Evolutionary conservation across 1,140 invertebrate genomes (phyloP), one percentile per base, ranked within the genome.

Genomic region (Caenorhabditis remanei): DNA sequence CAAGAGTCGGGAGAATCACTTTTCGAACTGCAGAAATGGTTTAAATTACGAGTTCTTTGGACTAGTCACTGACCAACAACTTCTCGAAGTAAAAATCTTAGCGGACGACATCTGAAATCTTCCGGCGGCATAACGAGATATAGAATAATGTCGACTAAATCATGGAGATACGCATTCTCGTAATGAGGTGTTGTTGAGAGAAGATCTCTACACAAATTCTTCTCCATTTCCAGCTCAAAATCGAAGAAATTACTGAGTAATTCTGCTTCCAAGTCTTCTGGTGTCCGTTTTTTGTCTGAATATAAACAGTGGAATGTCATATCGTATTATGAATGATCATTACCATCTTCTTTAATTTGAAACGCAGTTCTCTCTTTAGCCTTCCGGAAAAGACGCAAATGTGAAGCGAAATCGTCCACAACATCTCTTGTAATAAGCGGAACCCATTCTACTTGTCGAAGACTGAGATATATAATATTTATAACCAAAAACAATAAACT

Each of bases 381-480:
- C 94, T 95, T 92, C 50, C 95, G 93, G 91, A 96, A 97, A 19
- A 97, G 93, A 89, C 96, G 94, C 89, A 97, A 94, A 93, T 98
- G 96, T 24, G 95, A 96, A 7, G 96, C 96, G 87, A 96, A 95
- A 94, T 97, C 96, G 93, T 98, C 96, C 7, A 97, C 96, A 85
- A 97, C 94, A 85, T 95, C 94, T 50, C 96, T 96, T 41, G 96
- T 96, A 82, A 97, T 94, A 89, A 96, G 95, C 19, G 96, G 95
- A 90, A 96, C 95, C 96, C 96, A 97, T 93, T 97, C 96, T 6
- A 97, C 95, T 91, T 96, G 95, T 94, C 96, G 96, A 50, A 96
- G 94, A 92, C 96, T 96, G 89, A 8, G 91, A 87, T 58, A 40
- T 50, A 84, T 83, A 88, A 41, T 21, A 87, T 79, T 53, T 75